These are phyloP conservation scores for Acromyrmex echinatior DNA, from an alignment of 1,140 invertebrate genomes.

Conservation along the genomic window DNA sequence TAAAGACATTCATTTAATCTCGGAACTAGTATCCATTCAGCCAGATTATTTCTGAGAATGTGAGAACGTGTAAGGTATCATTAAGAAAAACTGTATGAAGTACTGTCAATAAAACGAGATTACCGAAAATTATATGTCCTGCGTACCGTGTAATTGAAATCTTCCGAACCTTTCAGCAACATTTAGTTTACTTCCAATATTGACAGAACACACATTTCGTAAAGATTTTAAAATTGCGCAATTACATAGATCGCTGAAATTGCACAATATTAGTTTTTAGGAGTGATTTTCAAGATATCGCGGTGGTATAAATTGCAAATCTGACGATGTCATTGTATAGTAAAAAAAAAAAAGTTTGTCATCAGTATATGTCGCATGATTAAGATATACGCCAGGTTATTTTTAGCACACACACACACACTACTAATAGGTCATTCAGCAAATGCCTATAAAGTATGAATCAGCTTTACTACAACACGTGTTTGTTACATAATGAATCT, in stretches of 20 bases:
- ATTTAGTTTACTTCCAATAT: constrained; percentile 1
- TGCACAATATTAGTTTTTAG: neutral
- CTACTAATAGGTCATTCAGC: constrained; percentile 70
- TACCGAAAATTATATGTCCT: constrained; percentile 14
- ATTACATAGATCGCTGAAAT: neutral
- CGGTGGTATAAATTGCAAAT: neutral
- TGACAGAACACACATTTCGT: neutral
- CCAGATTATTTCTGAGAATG: constrained; percentile 20
- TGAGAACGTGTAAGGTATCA: neutral
- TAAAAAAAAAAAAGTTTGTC: constrained; percentile 37
- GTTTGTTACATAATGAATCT: constrained; percentile 41
- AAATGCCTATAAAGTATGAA: constrained; percentile 69
- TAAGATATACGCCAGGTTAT: constrained; percentile 39
- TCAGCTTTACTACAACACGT: constrained; percentile 69
- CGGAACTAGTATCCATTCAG: constrained; percentile 15
- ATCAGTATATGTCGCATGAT: constrained; percentile 13
- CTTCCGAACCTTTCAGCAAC: neutral
- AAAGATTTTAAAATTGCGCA: neutral
- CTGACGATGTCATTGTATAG: constrained; percentile 12
- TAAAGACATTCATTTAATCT: constrained; percentile 20
- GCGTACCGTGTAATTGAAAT: constrained; percentile 2
- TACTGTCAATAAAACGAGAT: constrained; percentile 22
- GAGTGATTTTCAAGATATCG: neutral
- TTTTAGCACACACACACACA: constrained; percentile 20
- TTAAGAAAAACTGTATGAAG: neutral